phyloP scores from a whole-genome alignment of 1,140 invertebrate genomes.

The Ptiloglossa arizonensis region DNA sequence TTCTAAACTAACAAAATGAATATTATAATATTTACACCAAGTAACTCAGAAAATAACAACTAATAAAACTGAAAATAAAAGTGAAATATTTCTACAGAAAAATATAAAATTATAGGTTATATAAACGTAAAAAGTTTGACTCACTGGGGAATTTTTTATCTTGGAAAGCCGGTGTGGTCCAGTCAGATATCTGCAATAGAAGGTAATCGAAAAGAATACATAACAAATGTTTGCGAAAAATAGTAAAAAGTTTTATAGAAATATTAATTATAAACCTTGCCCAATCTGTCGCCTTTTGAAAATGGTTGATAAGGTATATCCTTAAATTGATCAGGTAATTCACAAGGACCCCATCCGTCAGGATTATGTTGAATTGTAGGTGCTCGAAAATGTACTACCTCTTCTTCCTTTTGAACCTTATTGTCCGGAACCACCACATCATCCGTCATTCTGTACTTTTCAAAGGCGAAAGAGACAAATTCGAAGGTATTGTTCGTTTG shows the following conservation, averaged over 20 bases:
- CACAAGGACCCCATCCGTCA: constrained; percentile 97
- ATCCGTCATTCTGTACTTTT: constrained; percentile 49
- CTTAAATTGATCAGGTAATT: constrained; percentile 96
- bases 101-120: not conserved
- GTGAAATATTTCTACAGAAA: not conserved
- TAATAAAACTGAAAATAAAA: not conserved
- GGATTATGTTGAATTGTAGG: constrained; percentile 94
- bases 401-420: constrained; percentile 63
- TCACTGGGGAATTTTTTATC: constrained; percentile 97
- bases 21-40: not conserved
- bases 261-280: constrained; percentile 85
- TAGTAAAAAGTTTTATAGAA: not conserved
- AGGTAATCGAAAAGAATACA: constrained; percentile 18
- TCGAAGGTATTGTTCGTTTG: not conserved
- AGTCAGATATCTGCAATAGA: constrained; percentile 92
- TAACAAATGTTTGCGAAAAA: not conserved
- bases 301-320: constrained; percentile 99
- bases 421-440: constrained; percentile 56
- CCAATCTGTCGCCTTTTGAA: constrained; percentile 97
- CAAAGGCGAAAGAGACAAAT: not conserved
- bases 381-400: constrained; percentile 83
- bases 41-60: not conserved
- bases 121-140: constrained; percentile 72
- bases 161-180: constrained; percentile 96
- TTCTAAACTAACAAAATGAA: not conserved